Evolutionary conservation across 2,888 invertebrate genomes (phyloP), one percentile per base, ranked within the genome.

Genomic region (Latrodectus elegans): DNA sequence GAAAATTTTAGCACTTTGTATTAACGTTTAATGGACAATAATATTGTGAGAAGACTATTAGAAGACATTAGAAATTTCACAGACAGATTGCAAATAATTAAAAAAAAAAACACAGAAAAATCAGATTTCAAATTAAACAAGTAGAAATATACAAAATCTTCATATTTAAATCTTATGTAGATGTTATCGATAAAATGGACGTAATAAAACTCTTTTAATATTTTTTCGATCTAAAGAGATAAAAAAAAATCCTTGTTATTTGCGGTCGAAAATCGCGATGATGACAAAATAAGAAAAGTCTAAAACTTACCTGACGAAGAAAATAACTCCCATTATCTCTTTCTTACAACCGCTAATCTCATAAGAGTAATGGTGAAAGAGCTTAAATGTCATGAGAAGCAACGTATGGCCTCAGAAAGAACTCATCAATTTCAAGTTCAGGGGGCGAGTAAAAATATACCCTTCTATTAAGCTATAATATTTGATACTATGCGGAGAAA

Each of bases 281-380:
- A 77, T 65, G 77, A 73, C 77, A 76, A 84, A 84, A 78, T 84
- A 84, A 84, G 67, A 64, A 71, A 83, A 76, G 71, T 55, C 76
- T 55, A 22, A 83, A 84, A 84, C 84, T 84, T 76, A 86, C 86
- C 86, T 80, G 80, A 80, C 80, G 80, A 80, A 86, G 80, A 86
- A 86, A 86, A 86, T 86, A 86, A 86, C 80, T 86, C 80, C 80
- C 75, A 86, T 86, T 86, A 86, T 80, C 80, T 76, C 80, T 80
- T 80, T 67, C 80, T 86, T 86, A 80, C 80, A 80, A 86, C 86
- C 80, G 76, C 86, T 86, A 86, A 86, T 86, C 86, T 86, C 74
- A 75, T 81, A 86, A 86, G 86, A 86, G 80, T 81, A 86, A 86
- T 81, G 86, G 80, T 55, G 80, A 81, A 86, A 81, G 86, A 86